Evolutionary conservation across 1,140 invertebrate species (phyloP).

Genomic region (Trichogramma pretiosum): DNA sequence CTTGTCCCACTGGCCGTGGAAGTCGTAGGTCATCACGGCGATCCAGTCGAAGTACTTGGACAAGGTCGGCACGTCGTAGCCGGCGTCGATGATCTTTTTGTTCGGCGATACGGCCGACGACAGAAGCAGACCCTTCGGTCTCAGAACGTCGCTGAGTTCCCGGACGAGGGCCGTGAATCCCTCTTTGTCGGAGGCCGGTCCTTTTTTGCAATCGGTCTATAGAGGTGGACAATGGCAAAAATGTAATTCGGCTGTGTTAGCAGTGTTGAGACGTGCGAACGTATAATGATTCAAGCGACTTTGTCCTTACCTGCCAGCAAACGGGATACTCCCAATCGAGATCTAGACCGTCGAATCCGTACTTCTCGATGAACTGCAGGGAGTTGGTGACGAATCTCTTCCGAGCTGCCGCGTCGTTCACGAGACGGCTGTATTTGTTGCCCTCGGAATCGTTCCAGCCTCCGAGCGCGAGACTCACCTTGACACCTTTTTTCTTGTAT

Average conservation of each 20-base stretch:
- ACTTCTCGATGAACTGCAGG: constrained; percentile 67
- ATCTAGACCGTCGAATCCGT: constrained; percentile 80
- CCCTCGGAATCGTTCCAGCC: constrained; percentile 86
- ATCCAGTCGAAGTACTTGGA: constrained; percentile 76
- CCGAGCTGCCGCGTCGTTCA: constrained; percentile 64
- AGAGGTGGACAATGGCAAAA: too few species aligned
- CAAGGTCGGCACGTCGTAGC: constrained; percentile 68
- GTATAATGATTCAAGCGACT: too few species aligned
- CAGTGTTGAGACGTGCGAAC: too few species aligned
- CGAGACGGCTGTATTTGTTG: constrained; percentile 74
- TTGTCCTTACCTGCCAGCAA: constrained; percentile 78
- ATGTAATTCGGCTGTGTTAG: too few species aligned
- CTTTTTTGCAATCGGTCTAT: constrained; percentile 66
- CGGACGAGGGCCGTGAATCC: constrained; percentile 62
- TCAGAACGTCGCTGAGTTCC: constrained; percentile 67
- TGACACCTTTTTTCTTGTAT: constrained; percentile 69
- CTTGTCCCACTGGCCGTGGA: constrained; percentile 77
- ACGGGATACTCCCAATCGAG: constrained; percentile 88
- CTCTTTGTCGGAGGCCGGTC: constrained; percentile 71
- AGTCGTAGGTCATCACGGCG: constrained; percentile 79
- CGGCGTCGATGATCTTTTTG: constrained; percentile 77
- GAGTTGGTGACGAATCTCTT: constrained; percentile 65
- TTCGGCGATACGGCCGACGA: constrained; percentile 80
- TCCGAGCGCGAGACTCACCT: constrained; percentile 74
- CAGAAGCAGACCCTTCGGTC: constrained; percentile 62